phyloP scores from a whole-genome alignment of 2,797 vertebrate species.

The Ctenopoma multispine region DNA sequence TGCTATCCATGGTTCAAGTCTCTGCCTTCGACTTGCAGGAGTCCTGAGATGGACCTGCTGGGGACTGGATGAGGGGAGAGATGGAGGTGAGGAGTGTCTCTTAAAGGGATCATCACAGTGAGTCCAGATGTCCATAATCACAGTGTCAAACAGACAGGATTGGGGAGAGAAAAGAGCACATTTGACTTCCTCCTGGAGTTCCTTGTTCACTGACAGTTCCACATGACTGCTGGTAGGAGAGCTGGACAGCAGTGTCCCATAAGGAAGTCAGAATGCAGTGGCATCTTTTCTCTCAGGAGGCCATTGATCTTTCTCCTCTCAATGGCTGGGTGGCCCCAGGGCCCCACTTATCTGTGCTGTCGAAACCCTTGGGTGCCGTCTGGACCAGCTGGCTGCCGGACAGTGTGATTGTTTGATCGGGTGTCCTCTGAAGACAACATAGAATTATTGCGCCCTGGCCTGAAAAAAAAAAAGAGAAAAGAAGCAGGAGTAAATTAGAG shows the following conservation, averaged over 20 bases:
- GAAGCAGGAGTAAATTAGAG: conserved; percentile 29
- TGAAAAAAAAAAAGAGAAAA: conserved; percentile 40
- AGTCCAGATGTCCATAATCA: conserved; percentile 86
- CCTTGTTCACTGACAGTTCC: conserved; percentile 46
- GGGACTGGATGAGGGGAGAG: conserved; percentile 74
- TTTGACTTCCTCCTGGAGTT: conserved; percentile 56
- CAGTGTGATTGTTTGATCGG: conserved; percentile 91
- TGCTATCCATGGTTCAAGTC: conserved; percentile 54
- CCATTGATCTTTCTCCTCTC: conserved; percentile 39
- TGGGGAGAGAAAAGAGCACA: conserved; percentile 51
- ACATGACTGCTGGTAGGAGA: conserved; percentile 38
- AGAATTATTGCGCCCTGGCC: conserved; percentile 80
- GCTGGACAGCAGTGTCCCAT: conserved; percentile 33
- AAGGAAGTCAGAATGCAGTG: conserved; percentile 42
- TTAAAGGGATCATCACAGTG: conserved; percentile 91
- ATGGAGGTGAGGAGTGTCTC: conserved; percentile 80
- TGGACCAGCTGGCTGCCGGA: conserved; percentile 92
- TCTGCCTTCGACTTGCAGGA: conserved; percentile 47
- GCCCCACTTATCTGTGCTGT: conserved; percentile 92
- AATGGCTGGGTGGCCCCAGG: conserved; percentile 43
- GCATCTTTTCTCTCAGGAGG: conserved; percentile 47
- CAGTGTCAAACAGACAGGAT: conserved; percentile 80
- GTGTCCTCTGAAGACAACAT: conserved; percentile 87
- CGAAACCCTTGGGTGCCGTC: conserved; percentile 96
- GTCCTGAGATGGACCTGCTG: conserved; percentile 68